A percentile compares a stretch with the other conserved stretches of the same genome.
phyloP scores from a whole-genome alignment of 2,888 invertebrate genomes.

The Lochmaea capreae region DNA sequence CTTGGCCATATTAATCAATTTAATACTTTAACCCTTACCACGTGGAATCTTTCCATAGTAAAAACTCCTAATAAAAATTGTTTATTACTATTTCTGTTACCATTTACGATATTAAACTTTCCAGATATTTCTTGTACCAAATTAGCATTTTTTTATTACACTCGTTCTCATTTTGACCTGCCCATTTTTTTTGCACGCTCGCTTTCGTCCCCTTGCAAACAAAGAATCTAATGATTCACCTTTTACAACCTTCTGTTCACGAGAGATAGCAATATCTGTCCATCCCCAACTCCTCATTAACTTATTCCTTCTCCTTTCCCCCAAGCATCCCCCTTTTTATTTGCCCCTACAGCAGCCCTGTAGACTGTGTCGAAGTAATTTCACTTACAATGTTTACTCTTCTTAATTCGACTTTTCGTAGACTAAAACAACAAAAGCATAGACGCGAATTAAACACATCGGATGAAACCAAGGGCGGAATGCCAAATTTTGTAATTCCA shows the following conservation, averaged over 20 bases:
- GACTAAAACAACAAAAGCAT: conserved; percentile 39
- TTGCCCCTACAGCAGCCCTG: conserved; percentile 14
- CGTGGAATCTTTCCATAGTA: no score
- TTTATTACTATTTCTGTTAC: no score
- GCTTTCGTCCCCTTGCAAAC: conserved; percentile 6
- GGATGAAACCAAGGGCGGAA: neutral
- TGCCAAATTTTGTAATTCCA: neutral
- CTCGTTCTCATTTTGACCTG: neutral
- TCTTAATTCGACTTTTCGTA: conserved; percentile 42
- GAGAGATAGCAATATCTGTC: conserved; percentile 34
- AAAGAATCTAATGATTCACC: conserved; percentile 32
- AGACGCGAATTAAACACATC: conserved; percentile 41
- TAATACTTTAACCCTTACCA: no score
- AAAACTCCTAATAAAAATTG: no score
- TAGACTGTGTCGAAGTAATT: conserved; percentile 31
- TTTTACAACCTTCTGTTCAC: conserved; percentile 31
- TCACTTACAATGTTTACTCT: conserved; percentile 43
- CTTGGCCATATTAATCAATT: no score
- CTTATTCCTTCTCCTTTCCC: conserved; percentile 20
- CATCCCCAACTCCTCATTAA: conserved; percentile 28
- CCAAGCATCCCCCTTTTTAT: conserved; percentile 8
- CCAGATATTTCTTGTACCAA: neutral
- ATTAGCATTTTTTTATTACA: neutral
- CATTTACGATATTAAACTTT: neutral
- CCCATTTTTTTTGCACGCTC: conserved; percentile 5